Percentiles rank a stretch among this genome's conserved stretches.
These are phyloP conservation scores for Hedya salicella DNA, from an alignment of 2,888 invertebrate genomes.

Conservation along the genomic window DNA sequence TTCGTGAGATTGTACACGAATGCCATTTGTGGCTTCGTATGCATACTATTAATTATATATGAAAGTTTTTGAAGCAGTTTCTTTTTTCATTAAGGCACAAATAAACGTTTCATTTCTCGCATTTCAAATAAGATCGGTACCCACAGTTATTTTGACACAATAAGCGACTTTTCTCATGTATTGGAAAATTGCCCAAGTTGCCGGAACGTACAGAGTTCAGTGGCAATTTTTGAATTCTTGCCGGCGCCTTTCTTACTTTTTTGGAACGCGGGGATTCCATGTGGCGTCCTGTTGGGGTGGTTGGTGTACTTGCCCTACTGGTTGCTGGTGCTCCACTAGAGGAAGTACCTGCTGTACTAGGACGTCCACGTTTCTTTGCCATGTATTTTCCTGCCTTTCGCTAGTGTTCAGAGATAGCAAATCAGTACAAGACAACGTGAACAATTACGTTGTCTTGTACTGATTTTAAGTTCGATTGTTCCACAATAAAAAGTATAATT, in stretches of 20 bases:
- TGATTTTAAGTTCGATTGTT: too few relatives aligned
- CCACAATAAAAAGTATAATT: too few relatives aligned
- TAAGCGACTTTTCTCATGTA: neutral
- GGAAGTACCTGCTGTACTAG: neutral
- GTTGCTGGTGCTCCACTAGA: neutral
- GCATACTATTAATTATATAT: neutral
- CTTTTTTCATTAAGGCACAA: neutral
- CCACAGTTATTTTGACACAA: constrained; percentile 6
- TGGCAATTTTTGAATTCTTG: neutral
- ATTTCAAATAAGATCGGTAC: neutral
- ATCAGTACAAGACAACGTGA: too few relatives aligned
- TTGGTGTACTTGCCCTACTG: neutral
- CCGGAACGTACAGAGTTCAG: neutral
- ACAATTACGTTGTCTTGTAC: too few relatives aligned
- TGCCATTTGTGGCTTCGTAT: too few relatives aligned
- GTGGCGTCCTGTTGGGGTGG: neutral
- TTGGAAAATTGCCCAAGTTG: neutral
- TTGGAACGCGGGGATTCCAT: neutral
- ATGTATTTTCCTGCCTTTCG: neutral
- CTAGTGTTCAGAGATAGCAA: constrained; percentile 1
- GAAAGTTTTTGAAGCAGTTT: constrained; percentile 3
- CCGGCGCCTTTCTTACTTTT: neutral
- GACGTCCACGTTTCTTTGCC: neutral
- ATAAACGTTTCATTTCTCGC: constrained; percentile 1
- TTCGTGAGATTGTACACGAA: too few relatives aligned